A percentile compares a stretch with the other conserved stretches of the same genome.
Conservation (phyloP, 2,113 vertebrate species). For the Lanius ludovicianus region DNA sequence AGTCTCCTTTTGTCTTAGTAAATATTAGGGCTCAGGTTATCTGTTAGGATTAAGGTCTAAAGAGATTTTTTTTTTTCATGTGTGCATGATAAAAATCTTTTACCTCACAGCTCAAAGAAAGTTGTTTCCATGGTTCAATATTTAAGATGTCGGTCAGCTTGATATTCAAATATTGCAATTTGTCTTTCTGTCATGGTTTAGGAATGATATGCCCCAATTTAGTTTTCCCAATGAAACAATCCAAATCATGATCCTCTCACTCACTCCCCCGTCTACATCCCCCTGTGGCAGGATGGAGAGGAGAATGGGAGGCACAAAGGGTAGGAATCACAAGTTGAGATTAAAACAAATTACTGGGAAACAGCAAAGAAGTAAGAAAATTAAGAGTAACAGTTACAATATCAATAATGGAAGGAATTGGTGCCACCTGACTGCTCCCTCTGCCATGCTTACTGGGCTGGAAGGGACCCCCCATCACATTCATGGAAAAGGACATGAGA, state of each 20-base stretch:
- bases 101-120: background rate
- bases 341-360: background rate
- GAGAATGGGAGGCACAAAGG: background rate
- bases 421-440: background rate
- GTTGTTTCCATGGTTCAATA: background rate
- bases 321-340: background rate
- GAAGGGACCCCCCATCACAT: background rate
- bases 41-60: background rate
- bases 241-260: background rate
- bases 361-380: background rate
- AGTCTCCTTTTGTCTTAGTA: background rate
- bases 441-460: accelerated
- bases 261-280: background rate
- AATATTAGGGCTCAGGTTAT: background rate
- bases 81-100: background rate
- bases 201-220: background rate
- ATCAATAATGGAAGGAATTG: background rate
- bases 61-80: background rate
- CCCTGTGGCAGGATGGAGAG: background rate
- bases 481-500: background rate
- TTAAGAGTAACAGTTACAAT: background rate
- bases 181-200: background rate
- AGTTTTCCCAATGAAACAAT: background rate
- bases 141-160: background rate
- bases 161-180: background rate